Base-by-base conservation (phyloP, 2,797 vertebrate species). In the Uromys caudimaculatus region DNA sequence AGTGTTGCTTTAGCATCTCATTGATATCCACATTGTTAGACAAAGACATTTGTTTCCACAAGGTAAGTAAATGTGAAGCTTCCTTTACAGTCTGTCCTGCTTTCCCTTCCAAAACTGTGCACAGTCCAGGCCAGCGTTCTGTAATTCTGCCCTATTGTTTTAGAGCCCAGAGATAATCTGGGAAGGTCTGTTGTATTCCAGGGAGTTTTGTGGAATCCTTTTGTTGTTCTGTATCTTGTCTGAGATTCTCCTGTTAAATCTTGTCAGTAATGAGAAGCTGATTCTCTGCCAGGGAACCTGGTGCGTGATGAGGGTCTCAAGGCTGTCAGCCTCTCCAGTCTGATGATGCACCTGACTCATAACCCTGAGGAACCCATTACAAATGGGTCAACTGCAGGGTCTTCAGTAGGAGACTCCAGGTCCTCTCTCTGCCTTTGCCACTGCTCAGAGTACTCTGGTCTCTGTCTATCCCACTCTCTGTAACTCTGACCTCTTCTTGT, bases 221-320 rank as follows among this genome's bases (percentile, higher is more conserved):
- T 50, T 85, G 41, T 60, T 60, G 0, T 94, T 95, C 86, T 93
- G 16, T 83, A 11, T 47, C 95, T 85, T 14, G 16, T 52, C 67
- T 96, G 64, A 90, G 47, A 73, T 64, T 50, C 47, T 84, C 62
- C 62, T 87, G 47, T 92, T 58, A 52, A 86, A 95, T 23, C 60
- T 27, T 54, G 50, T 5, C 24, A 6, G 23, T 35, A 52, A 94
- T 75, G 32, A 76, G 23, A 91, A 92, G 83, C 41, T 14, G 3
- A 91, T 50, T n/a, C 6, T 38, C 3, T 4, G 2, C 83, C 27
- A 5, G 78, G 73, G 90, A n/a, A 11, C 7, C 2, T 11, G 60
- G 32, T 56, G 27, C 35, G 11, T 5, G 41, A 24, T 50, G n/a
- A 29, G 71, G 27, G 19, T 38, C 76, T 60, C 6, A 1, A 82